Evolutionary conservation across 2,113 vertebrate genomes (phyloP).

Genomic region (Podarcis cretensis): DNA sequence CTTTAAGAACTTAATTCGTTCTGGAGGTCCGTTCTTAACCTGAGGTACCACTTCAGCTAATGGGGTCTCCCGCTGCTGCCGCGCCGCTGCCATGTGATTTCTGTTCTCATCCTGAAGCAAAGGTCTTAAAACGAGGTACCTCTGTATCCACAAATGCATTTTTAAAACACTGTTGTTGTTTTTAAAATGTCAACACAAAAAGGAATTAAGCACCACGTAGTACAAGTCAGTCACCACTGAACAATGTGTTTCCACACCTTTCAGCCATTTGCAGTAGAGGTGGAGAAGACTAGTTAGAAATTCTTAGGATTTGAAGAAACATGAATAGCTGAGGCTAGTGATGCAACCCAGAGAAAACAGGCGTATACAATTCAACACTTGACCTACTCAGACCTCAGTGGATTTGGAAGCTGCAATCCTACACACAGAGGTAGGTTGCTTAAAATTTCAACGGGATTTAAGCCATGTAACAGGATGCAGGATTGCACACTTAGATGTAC

Average conservation of each 20-base stretch:
- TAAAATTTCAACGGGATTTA: conserved; percentile 1
- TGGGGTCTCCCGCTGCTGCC: too few species aligned
- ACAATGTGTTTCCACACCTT: neutral
- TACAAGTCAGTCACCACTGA: neutral
- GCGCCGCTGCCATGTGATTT: too few species aligned
- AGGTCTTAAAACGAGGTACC: too few species aligned
- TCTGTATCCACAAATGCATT: neutral
- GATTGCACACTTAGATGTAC: neutral
- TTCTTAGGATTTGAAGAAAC: neutral
- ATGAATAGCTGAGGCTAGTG: neutral
- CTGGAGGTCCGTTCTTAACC: too few species aligned
- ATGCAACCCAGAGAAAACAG: neutral
- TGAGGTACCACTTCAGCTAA: too few species aligned
- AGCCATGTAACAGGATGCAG: neutral
- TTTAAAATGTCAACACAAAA: neutral
- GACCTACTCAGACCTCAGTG: neutral
- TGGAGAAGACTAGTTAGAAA: neutral
- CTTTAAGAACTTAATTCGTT: too few species aligned
- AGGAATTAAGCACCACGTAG: neutral
- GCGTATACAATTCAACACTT: neutral
- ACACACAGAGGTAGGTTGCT: neutral
- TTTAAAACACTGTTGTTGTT: neutral
- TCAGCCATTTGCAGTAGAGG: neutral
- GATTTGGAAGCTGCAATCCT: neutral
- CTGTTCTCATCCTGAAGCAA: too few species aligned